Conservation (phyloP, 2,888 invertebrate species). For the Arge pagana region DNA sequence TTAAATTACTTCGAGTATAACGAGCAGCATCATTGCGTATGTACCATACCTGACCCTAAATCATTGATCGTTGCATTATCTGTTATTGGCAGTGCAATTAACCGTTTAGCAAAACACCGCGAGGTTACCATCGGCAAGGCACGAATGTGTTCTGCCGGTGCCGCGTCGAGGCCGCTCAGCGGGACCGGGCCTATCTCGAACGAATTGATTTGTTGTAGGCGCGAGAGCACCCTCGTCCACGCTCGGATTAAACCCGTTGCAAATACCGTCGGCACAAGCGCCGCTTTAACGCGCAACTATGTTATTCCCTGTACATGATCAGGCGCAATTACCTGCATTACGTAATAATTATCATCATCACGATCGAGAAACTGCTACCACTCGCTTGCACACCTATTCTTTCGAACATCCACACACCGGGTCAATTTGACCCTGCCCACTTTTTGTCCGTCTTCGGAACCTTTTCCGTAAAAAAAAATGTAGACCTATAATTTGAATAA, state of each 20-base stretch:
- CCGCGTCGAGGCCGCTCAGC: slow-evolving; percentile 20
- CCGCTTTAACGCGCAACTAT: slow-evolving; percentile 18
- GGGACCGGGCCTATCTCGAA: slow-evolving; percentile 22
- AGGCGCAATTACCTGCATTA: slow-evolving; percentile 55
- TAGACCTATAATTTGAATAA: no score
- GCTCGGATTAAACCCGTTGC: slow-evolving; percentile 42
- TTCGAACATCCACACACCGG: no score
- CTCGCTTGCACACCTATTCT: no score
- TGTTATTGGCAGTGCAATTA: slow-evolving; percentile 59
- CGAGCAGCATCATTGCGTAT: slow-evolving; percentile 43
- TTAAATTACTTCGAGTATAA: slow-evolving; percentile 47
- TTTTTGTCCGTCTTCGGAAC: no score
- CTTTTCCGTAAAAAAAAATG: no score
- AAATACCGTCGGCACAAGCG: slow-evolving; percentile 29
- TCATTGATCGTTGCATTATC: slow-evolving; percentile 58
- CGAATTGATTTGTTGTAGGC: slow-evolving; percentile 41
- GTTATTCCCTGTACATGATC: slow-evolving; percentile 48
- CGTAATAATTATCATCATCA: slow-evolving; percentile 40
- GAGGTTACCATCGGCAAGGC: slow-evolving; percentile 1
- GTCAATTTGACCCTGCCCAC: no score
- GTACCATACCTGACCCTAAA: slow-evolving; percentile 44
- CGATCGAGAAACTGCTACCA: no score
- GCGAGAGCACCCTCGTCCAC: slow-evolving; percentile 32
- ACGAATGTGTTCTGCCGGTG: slow-evolving; percentile 5
- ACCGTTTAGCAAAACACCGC: slow-evolving; percentile 53